phyloP scores from a whole-genome alignment of 2,888 invertebrate genomes.

The Cheilosia urbana region DNA sequence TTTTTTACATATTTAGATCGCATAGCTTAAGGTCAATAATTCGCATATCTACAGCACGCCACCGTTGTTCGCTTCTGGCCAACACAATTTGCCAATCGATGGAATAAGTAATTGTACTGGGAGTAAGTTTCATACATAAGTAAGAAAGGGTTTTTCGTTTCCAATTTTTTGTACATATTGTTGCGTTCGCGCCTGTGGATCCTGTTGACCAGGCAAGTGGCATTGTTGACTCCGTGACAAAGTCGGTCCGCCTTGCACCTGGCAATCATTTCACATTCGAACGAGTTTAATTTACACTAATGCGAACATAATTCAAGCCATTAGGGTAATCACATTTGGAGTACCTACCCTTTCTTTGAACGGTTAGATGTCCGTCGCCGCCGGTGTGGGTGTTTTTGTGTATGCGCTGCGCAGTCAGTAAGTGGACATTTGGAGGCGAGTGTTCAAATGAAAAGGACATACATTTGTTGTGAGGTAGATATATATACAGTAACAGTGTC shows the following conservation, averaged over 20 bases:
- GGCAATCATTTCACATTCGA: conserved; percentile 75
- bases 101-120: not conserved
- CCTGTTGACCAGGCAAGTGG: conserved; percentile 50
- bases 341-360: conserved; percentile 41
- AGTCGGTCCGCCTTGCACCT: conserved; percentile 72
- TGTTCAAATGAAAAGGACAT: conserved; percentile 62
- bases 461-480: conserved; percentile 12
- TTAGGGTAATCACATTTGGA: conserved; percentile 82
- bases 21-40: conserved; percentile 54
- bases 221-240: conserved; percentile 74
- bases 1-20: conserved; percentile 9
- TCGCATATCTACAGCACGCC: conserved; percentile 41
- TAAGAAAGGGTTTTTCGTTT: conserved; percentile 45
- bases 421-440: conserved; percentile 27
- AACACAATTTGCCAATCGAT: conserved; percentile 40
- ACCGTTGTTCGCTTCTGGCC: conserved; percentile 42
- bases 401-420: conserved; percentile 15
- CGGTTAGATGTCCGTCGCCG: conserved; percentile 17
- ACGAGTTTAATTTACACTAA: conserved; percentile 84
- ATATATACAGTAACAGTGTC: conserved; percentile 35
- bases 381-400: conserved; percentile 52
- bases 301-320: conserved; percentile 83
- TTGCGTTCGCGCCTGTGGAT: not conserved
- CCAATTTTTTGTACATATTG: not conserved
- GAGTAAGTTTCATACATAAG: conserved; percentile 22